Conservation (phyloP, 2,797 vertebrate species). For the Hydrocynus forskahlii region DNA sequence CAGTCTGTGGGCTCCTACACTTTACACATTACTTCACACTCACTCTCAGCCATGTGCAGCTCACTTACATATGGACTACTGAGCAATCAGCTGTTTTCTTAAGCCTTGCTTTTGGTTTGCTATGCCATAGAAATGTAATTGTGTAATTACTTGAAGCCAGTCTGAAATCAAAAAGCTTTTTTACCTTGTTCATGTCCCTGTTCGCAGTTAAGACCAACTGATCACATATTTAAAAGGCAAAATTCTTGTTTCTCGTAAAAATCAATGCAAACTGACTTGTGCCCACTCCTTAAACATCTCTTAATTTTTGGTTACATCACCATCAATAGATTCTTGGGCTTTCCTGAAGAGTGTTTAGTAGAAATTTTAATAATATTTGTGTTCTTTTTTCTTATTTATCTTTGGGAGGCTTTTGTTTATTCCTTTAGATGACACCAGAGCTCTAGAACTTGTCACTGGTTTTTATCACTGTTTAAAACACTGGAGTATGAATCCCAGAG, state of each 20-base stretch:
- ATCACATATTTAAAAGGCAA: not conserved
- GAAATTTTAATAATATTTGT: too few relatives aligned
- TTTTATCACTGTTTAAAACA: too few relatives aligned
- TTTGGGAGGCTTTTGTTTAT: too few relatives aligned
- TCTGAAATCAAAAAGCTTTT: not conserved
- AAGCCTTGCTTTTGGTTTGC: not conserved
- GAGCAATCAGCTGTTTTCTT: not conserved
- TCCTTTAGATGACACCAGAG: too few relatives aligned
- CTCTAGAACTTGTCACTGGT: too few relatives aligned
- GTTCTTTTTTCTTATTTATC: too few relatives aligned
- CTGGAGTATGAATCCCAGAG: too few relatives aligned
- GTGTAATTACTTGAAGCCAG: not conserved
- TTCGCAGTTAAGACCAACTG: not conserved
- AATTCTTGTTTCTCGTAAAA: not conserved
- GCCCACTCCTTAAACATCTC: not conserved
- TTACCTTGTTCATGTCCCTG: not conserved
- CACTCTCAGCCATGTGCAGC: constrained; percentile 23
- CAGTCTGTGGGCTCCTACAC: constrained; percentile 14
- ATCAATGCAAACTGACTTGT: not conserved
- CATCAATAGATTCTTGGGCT: too few relatives aligned
- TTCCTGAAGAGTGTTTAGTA: too few relatives aligned
- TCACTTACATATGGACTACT: not conserved
- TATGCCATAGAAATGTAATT: not conserved
- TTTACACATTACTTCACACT: constrained; percentile 24
- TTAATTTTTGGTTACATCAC: too few relatives aligned